Evolutionary conservation across 2,888 invertebrate species (phyloP).

Genomic region (Dolichomitus sp.): DNA sequence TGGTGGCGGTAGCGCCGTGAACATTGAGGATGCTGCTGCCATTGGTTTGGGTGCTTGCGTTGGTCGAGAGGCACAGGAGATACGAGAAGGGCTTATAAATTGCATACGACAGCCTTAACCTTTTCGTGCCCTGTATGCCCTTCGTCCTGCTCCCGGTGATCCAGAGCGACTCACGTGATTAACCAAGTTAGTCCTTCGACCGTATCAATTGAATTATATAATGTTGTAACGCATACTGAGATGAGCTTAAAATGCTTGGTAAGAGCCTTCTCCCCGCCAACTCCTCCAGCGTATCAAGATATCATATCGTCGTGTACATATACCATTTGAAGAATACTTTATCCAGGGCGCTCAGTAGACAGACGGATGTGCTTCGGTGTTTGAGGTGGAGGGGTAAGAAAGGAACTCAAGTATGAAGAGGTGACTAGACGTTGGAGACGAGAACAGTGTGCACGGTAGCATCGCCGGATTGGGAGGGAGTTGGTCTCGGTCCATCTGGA

Average conservation of each 20-base stretch:
- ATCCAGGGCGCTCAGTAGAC: slow-evolving; percentile 28
- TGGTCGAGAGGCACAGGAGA: slow-evolving; percentile 71
- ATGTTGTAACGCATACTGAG: slow-evolving; percentile 45
- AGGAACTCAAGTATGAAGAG: slow-evolving; percentile 77
- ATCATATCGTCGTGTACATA: slow-evolving; percentile 10
- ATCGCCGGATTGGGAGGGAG: slow-evolving; percentile 63
- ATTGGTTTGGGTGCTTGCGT: slow-evolving; percentile 62
- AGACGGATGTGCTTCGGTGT: slow-evolving; percentile 47
- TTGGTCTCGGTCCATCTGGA: slow-evolving; percentile 81
- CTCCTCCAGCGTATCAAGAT: slow-evolving; percentile 9
- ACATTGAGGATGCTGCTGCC: slow-evolving; percentile 50
- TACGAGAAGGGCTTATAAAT: slow-evolving; percentile 82
- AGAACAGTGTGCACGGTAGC: slow-evolving; percentile 53
- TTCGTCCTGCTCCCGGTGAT: slow-evolving; percentile 54
- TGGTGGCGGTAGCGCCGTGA: slow-evolving; percentile 66
- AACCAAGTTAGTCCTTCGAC: slow-evolving; percentile 78
- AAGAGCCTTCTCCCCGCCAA: slow-evolving; percentile 36
- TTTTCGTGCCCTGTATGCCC: slow-evolving; percentile 49
- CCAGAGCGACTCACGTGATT: slow-evolving; percentile 72
- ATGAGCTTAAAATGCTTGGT: neutral
- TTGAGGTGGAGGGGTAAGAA: slow-evolving; percentile 51
- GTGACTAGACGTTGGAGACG: slow-evolving; percentile 71
- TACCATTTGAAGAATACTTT: slow-evolving; percentile 15
- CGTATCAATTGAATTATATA: slow-evolving; percentile 79
- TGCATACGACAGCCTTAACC: slow-evolving; percentile 81